Evolutionary conservation across 2,888 invertebrate species (phyloP), one percentile per base, ranked within the genome.

Genomic region (Bombyx huttoni): DNA sequence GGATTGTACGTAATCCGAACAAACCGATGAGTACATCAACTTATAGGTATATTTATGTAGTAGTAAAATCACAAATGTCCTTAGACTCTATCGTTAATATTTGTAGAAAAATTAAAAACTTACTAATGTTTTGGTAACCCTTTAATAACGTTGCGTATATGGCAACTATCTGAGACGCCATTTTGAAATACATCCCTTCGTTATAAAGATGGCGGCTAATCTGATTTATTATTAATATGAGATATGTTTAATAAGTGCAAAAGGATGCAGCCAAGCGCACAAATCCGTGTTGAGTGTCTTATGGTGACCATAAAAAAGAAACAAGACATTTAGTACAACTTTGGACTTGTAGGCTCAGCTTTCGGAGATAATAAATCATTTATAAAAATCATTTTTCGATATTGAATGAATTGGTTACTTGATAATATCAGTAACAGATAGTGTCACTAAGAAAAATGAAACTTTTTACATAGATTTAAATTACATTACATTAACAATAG

Each of bases 241-340:
- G 84, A 84, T 85, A 84, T 78, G 78, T 76, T 82, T 82, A 83
- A 85, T 86, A 81, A 78, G 76, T 78, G 78, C 81, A 79, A 75
- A 69, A 72, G 73, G 76, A 80, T 67, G 76, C 84, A 81, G 67
- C 70, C 74, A 68, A 59, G 84, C 83, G 81, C 67, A 77, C 69
- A 68, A 70, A 70, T 73, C 70, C 70, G 70, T 68, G 67, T 75
- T 71, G 72, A 78, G 75, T 80, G 75, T 64, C 66, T 56, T 64
- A 64, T 67, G 73, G 79, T 70, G 65, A 57, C 83, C 75, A 77
- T 54, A 55, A 45, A 7, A 24, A 24, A 24, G 2, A 24, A 24
- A 24, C 24, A 24, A 24, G 24, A 24, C 24, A 24, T 24, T 24
- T 5, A 24, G 24, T 5, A 24, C 24, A 1, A 40, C 40, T 40